Percentiles rank a stretch among this genome's conserved stretches.
Evolutionary conservation across 2,797 vertebrate genomes (phyloP).

Genomic region (Falco novaeseelandiae): DNA sequence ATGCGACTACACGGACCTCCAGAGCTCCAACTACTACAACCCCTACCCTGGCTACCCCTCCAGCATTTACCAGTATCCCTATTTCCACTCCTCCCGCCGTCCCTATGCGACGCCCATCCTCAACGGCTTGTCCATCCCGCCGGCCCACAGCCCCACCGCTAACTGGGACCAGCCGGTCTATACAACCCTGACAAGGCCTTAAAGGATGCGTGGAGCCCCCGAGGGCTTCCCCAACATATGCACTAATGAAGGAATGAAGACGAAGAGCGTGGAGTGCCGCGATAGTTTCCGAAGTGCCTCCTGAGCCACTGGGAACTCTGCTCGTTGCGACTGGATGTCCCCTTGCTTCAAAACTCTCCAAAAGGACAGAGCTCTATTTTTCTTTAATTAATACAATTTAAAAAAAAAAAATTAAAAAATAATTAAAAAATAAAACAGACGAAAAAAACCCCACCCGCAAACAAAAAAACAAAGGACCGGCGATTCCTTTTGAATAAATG

Average conservation of each 20-base stretch:
- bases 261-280: neutral
- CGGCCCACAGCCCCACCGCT: slow-evolving; percentile 89
- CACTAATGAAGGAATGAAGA: slow-evolving; percentile 77
- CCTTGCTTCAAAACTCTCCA: slow-evolving; percentile 25
- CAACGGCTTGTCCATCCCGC: slow-evolving; percentile 89
- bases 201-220: slow-evolving; percentile 17
- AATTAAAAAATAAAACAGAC: neutral
- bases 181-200: slow-evolving; percentile 92
- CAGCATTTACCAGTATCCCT: slow-evolving; percentile 93
- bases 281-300: slow-evolving; percentile 86
- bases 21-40: slow-evolving; percentile 93
- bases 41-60: slow-evolving; percentile 92
- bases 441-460: neutral
- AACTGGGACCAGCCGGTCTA: slow-evolving; percentile 98
- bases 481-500: slow-evolving; percentile 56
- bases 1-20: slow-evolving; percentile 96
- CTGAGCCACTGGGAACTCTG: slow-evolving; percentile 74
- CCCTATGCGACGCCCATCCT: slow-evolving; percentile 91
- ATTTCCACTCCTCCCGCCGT: slow-evolving; percentile 93
- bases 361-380: slow-evolving; percentile 57
- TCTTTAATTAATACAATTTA: neutral
- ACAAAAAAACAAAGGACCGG: neutral
- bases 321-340: neutral
- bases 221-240: slow-evolving; percentile 65
- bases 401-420: neutral